Percentiles rank a stretch among this genome's conserved stretches.
Conservation (phyloP, 2,888 invertebrate genomes). For the Imbricaverruca yamaguchii region DNA sequence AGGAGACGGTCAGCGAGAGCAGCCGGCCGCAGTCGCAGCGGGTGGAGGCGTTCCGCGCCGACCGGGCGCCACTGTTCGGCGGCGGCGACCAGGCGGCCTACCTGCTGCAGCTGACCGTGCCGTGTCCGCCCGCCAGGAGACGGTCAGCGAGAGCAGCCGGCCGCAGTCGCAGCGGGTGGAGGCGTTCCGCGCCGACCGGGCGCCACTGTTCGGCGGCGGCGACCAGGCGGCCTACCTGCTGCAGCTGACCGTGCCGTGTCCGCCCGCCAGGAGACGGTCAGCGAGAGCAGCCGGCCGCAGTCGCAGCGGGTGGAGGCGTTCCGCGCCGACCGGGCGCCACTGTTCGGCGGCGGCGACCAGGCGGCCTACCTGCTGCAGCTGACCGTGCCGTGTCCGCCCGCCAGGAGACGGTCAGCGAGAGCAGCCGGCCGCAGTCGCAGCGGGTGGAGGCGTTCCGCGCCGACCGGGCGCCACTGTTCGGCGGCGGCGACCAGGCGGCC, state of each 20-base stretch:
- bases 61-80: background rate
- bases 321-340: background rate
- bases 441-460: background rate
- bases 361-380: constrained; percentile 16
- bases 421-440: background rate
- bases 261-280: constrained; percentile 14
- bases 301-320: background rate
- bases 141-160: constrained; percentile 10
- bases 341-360: background rate
- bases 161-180: background rate
- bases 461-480: background rate
- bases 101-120: constrained; percentile 19
- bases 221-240: constrained; percentile 2
- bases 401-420: constrained; percentile 8
- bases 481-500: constrained; percentile 1
- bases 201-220: background rate
- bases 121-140: constrained; percentile 6
- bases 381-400: background rate
- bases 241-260: background rate
- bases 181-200: background rate
- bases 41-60: background rate
- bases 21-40: background rate
- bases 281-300: background rate
- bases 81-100: constrained; percentile 7
- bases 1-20: constrained; percentile 21